Evolutionary conservation across 2,888 invertebrate genomes (phyloP).

Genomic region (Rosalia funebris): DNA sequence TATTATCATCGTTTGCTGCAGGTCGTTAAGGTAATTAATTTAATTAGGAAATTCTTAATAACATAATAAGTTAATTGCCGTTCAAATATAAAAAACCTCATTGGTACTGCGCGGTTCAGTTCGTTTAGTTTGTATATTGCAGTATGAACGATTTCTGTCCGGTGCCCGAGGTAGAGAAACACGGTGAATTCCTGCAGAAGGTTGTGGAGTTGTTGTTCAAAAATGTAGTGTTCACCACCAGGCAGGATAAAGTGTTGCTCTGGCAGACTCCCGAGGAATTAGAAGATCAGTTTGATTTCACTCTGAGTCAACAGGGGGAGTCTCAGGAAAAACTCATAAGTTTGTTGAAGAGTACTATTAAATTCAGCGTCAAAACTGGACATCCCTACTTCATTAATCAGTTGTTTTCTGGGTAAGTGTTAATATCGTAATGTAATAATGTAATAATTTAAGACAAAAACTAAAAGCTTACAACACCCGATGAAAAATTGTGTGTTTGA

Average conservation of each 20-base stretch:
- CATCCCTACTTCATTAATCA: slow-evolving; percentile 70
- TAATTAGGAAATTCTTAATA: slow-evolving; percentile 39
- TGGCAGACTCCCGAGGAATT: slow-evolving; percentile 67
- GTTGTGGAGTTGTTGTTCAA: slow-evolving; percentile 62
- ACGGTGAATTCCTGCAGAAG: slow-evolving; percentile 61
- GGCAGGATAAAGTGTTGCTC: slow-evolving; percentile 64
- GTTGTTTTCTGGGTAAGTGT: slow-evolving; percentile 67
- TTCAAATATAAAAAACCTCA: slow-evolving; percentile 20
- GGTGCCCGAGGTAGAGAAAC: slow-evolving; percentile 58
- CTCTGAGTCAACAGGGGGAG: slow-evolving; percentile 49
- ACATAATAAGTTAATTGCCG: slow-evolving; percentile 28
- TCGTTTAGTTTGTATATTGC: neutral
- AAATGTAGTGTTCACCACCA: slow-evolving; percentile 62
- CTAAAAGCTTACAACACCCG: too few relatives aligned
- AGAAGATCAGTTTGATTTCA: slow-evolving; percentile 60
- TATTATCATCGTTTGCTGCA: neutral
- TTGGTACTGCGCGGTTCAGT: slow-evolving; percentile 2
- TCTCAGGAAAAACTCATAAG: slow-evolving; percentile 63
- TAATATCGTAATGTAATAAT: too few relatives aligned
- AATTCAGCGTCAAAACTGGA: slow-evolving; percentile 69
- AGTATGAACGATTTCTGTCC: slow-evolving; percentile 57
- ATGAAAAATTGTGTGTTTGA: too few relatives aligned
- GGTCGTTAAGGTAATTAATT: slow-evolving; percentile 33
- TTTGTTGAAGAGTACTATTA: slow-evolving; percentile 64
- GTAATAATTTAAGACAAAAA: too few relatives aligned